Conservation (phyloP, 92 coral and sea anemone species). For the Desmophyllum pertusum region DNA sequence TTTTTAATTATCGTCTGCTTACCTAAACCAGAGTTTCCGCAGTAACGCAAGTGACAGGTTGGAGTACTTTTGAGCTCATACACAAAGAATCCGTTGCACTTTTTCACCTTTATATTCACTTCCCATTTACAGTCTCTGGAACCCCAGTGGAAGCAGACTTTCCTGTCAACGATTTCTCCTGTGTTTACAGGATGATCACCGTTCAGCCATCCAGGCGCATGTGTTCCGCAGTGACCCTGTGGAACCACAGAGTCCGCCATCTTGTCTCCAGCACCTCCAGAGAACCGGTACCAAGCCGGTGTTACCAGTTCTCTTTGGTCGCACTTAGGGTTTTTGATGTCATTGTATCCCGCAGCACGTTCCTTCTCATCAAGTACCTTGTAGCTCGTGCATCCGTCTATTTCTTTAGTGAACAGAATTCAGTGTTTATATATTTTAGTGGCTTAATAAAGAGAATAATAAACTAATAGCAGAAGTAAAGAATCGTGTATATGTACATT, state of each 20-base stretch:
- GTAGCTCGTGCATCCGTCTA: conserved; percentile 23
- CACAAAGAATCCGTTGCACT: conserved; percentile 53
- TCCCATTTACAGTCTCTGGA: conserved; percentile 52
- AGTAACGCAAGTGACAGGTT: conserved; percentile 32
- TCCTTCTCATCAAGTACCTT: not conserved
- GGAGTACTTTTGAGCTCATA: conserved; percentile 40
- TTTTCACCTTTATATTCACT: conserved; percentile 52
- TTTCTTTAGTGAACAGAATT: not conserved
- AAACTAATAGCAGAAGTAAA: no score
- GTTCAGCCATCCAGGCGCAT: conserved; percentile 64
- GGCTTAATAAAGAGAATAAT: no score
- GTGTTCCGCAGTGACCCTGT: conserved; percentile 59
- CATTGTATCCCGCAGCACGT: conserved; percentile 36
- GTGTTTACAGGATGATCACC: conserved; percentile 57
- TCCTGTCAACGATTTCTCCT: conserved; percentile 41
- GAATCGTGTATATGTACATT: no score
- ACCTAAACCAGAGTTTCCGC: conserved; percentile 38
- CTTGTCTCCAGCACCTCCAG: conserved; percentile 40
- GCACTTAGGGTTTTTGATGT: not conserved
- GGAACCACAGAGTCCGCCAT: conserved; percentile 41
- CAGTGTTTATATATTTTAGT: no score
- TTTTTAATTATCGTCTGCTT: not conserved
- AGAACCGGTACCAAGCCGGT: conserved; percentile 47
- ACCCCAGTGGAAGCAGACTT: conserved; percentile 54
- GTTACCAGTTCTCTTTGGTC: conserved; percentile 23